phyloP scores from a whole-genome alignment of 2,797 vertebrate species.

The Eurystomus glaucurus region DNA sequence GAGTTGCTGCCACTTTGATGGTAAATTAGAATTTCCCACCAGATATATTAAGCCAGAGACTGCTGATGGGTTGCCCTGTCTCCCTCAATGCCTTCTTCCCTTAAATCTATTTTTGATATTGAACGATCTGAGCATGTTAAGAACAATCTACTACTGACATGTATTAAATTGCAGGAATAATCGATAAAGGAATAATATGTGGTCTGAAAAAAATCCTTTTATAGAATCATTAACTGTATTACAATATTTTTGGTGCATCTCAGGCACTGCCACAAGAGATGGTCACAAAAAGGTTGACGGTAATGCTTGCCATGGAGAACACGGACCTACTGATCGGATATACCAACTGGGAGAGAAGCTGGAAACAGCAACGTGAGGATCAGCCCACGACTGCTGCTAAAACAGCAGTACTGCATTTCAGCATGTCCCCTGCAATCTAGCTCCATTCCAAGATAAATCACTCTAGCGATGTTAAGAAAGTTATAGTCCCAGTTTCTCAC shows the following conservation, averaged over 20 bases:
- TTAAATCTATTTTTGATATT: background rate
- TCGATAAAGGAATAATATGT: background rate
- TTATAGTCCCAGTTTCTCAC: background rate
- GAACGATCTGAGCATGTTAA: background rate
- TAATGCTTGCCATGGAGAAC: background rate
- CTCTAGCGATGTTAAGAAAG: background rate
- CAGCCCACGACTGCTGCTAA: background rate
- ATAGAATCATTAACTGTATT: background rate
- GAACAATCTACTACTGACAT: background rate
- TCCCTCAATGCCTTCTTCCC: background rate
- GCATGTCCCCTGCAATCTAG: background rate
- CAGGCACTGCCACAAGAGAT: fast-evolving
- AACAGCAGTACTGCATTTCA: background rate
- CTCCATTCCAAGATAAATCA: background rate
- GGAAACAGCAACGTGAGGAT: background rate
- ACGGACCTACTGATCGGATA: background rate
- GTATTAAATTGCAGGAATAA: background rate
- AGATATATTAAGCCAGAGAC: slow-evolving; percentile 39
- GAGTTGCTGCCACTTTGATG: slow-evolving; percentile 30
- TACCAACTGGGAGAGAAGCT: background rate
- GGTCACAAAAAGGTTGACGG: background rate
- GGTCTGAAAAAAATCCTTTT: background rate
- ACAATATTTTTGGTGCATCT: background rate
- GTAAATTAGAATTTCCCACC: slow-evolving; percentile 44
- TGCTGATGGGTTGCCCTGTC: slow-evolving; percentile 6